Evolutionary conservation across 2,888 invertebrate species (phyloP), one percentile per base, ranked within the genome.

Genomic region (Polydrusus tereticollis): DNA sequence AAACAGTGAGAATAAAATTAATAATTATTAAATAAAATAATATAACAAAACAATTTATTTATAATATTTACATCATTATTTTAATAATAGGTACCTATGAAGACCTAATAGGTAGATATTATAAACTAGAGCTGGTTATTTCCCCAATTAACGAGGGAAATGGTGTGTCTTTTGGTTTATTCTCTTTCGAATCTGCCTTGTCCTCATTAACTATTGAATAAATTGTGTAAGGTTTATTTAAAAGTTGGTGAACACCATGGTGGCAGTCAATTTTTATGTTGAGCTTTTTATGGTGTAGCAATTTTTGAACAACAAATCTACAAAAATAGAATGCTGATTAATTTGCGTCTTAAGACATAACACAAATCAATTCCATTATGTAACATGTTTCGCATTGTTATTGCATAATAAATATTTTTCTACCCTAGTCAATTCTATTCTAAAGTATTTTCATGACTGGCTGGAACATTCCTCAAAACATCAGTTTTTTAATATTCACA

Each of bases 241-340:
- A 80, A 10, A 87, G 65, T 36, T 87, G 86, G 81, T 88, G 88
- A 65, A 86, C 76, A 6, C 84, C 88, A 77, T 89, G 88, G 29
- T 85, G 81, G 59, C 90, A 88, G 73, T 87, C 87, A 50, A 94
- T 87, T 77, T 88, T 89, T 16, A 92, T 83, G 55, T 89, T 88
- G 69, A 89, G 87, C n/a, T 87, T 84, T 69, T 89, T 86, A 78
- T 92, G 89, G 75, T 93, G 90, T 20, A 93, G 80, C 81, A 90
- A 92, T 80, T 91, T 92, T 77, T 85, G 85, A 0, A 93, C 88
- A 81, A 94, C 88, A 71, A 89, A 87, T 59, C 90, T 88, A 57
- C 12, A 64, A 74, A 21, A 62, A 55, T 6, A 62, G 14, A 36
- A 60, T n/a, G n/a, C n/a, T n/a, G n/a, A n/a, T n/a, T n/a, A n/a